These are phyloP conservation scores for Arrhamphus sclerolepis DNA, from an alignment of 2,797 vertebrate species.

Conservation along the genomic window DNA sequence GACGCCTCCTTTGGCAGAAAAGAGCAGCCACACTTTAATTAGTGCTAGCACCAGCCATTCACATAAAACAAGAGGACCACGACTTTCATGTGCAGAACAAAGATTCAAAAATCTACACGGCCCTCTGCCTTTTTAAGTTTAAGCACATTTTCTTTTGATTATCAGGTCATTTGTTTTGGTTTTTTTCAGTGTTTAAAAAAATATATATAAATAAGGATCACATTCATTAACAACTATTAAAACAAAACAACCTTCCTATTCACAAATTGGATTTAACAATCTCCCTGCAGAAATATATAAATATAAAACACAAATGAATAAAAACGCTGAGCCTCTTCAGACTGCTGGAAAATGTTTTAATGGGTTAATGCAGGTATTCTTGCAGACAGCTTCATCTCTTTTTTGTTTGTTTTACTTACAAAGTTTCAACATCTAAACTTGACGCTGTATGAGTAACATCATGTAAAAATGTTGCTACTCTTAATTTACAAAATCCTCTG, in stretches of 20 bases:
- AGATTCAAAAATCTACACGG: constrained; percentile 35
- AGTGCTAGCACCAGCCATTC: constrained; percentile 46
- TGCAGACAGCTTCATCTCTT: constrained; percentile 74
- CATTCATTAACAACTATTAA: no score
- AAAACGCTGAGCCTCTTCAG: constrained; percentile 29
- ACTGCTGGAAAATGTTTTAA: constrained; percentile 84
- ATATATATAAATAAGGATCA: constrained; percentile 1
- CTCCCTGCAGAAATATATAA: neutral
- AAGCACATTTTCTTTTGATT: constrained; percentile 49
- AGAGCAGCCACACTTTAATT: constrained; percentile 68
- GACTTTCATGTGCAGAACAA: constrained; percentile 39
- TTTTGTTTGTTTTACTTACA: constrained; percentile 51
- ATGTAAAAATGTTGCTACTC: constrained; percentile 76
- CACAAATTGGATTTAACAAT: neutral
- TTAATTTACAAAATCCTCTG: constrained; percentile 75
- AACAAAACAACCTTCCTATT: neutral
- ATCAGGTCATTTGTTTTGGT: constrained; percentile 39
- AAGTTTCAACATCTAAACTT: constrained; percentile 71
- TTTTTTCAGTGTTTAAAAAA: constrained; percentile 28
- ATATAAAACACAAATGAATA: constrained; percentile 5
- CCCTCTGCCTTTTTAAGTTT: constrained; percentile 18
- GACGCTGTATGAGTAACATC: constrained; percentile 75
- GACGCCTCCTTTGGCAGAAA: constrained; percentile 56
- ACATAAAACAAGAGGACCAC: constrained; percentile 23
- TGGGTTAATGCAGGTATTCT: constrained; percentile 84